Evolutionary conservation across 2,113 vertebrate species (phyloP).

Genomic region (Chloroceryle aenea): DNA sequence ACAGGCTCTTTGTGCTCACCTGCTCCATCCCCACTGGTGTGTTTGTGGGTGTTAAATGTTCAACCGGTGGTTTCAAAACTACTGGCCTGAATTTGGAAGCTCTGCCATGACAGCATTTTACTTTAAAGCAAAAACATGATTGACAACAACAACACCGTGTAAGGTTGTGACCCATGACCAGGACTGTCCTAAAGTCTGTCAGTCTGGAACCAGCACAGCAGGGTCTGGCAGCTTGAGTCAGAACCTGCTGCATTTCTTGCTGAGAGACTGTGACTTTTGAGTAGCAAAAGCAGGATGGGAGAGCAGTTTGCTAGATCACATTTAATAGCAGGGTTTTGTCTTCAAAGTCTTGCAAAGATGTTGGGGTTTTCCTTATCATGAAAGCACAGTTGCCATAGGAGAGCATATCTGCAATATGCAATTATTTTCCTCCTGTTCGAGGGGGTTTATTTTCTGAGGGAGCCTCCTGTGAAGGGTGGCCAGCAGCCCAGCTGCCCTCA

Average conservation of each 20-base stretch:
- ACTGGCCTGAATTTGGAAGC: rapidly evolving
- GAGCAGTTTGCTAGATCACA: rapidly evolving
- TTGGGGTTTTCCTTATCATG: background rate
- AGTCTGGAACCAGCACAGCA: background rate
- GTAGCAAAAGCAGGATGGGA: background rate
- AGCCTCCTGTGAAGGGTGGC: rapidly evolving
- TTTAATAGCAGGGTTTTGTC: background rate
- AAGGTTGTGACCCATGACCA: background rate
- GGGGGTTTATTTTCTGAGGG: background rate
- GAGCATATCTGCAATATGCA: rapidly evolving
- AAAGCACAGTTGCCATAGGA: background rate
- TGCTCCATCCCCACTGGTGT: rapidly evolving
- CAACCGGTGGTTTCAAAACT: background rate
- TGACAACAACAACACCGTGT: background rate
- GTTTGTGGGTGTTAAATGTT: background rate
- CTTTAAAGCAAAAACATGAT: background rate
- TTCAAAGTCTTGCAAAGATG: background rate
- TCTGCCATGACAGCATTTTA: rapidly evolving
- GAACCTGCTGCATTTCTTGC: background rate
- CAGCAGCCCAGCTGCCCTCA: background rate
- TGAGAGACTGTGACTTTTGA: rapidly evolving
- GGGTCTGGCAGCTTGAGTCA: background rate
- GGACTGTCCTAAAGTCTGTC: background rate
- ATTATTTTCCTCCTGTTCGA: rapidly evolving
- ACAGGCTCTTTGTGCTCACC: rapidly evolving